Evolutionary conservation across 2,888 invertebrate species (phyloP).

Genomic region (Anthophora plumipes): DNA sequence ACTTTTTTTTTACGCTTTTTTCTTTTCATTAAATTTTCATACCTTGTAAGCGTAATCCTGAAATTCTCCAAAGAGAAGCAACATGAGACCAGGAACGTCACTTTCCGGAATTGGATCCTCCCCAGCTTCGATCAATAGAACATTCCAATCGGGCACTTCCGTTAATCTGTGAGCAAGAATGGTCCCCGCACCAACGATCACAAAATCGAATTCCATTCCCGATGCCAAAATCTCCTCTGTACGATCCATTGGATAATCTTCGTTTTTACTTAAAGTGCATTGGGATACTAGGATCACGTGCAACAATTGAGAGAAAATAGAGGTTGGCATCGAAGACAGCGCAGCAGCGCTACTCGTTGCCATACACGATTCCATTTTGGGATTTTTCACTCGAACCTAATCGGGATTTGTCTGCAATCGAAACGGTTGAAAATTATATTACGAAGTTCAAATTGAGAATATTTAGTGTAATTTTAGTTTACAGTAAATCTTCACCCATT

Average conservation of each 20-base stretch:
- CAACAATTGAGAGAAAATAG: conserved; percentile 87
- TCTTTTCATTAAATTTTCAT: too few relatives aligned
- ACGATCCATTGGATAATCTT: conserved; percentile 87
- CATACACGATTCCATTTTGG: conserved; percentile 74
- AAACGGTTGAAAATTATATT: too few relatives aligned
- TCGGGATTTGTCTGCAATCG: background rate
- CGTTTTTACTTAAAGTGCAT: conserved; percentile 86
- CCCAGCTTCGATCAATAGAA: conserved; percentile 86
- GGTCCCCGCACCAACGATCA: conserved; percentile 85
- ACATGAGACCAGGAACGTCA: conserved; percentile 84
- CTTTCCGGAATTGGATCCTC: conserved; percentile 84
- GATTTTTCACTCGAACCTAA: background rate
- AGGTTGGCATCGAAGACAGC: conserved; percentile 79
- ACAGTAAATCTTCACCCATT: too few relatives aligned
- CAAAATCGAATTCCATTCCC: conserved; percentile 76
- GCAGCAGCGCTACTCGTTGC: conserved; percentile 64
- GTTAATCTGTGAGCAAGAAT: conserved; percentile 85
- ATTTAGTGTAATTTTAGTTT: too few relatives aligned
- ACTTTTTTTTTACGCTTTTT: too few relatives aligned
- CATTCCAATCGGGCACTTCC: conserved; percentile 84
- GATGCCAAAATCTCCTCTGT: conserved; percentile 80
- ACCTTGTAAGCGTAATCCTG: conserved; percentile 85
- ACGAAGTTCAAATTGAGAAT: too few relatives aligned
- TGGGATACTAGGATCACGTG: conserved; percentile 87
- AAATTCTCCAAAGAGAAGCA: conserved; percentile 75